phyloP scores from a whole-genome alignment of 2,888 invertebrate genomes.

The Plebejus melissa region DNA sequence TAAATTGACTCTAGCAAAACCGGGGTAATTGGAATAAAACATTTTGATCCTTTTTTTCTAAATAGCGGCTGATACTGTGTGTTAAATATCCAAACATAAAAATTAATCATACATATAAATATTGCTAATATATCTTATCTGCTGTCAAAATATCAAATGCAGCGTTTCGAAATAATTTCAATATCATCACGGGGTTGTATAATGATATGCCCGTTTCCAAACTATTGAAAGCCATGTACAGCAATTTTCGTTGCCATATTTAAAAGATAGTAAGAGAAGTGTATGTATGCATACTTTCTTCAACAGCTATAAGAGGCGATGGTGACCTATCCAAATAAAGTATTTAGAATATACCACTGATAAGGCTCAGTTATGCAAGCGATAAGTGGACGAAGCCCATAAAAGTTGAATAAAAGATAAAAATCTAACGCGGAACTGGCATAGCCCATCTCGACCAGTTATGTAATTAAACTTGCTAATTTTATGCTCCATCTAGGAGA shows the following conservation, averaged over 20 bases:
- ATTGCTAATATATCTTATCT: no score
- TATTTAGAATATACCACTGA: conserved; percentile 1
- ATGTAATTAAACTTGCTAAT: conserved; percentile 27
- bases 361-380: conserved; percentile 11
- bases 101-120: no score
- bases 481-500: conserved; percentile 14
- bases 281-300: neutral
- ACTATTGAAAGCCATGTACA: neutral
- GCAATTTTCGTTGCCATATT: neutral
- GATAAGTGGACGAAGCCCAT: conserved; percentile 9
- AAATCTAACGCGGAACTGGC: conserved; percentile 2
- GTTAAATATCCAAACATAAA: no score
- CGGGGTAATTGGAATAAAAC: no score
- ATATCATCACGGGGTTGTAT: no score
- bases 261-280: neutral
- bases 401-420: conserved; percentile 18
- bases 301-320: neutral
- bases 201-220: no score
- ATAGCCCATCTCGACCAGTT: conserved; percentile 4
- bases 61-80: no score
- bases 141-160: no score
- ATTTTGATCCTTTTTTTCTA: no score
- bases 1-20: no score
- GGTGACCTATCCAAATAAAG: neutral
- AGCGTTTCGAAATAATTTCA: no score